A percentile compares a stretch with the other conserved stretches of the same genome.
Evolutionary conservation across 2,113 vertebrate genomes (phyloP).

Genomic region (Hemicordylus capensis): DNA sequence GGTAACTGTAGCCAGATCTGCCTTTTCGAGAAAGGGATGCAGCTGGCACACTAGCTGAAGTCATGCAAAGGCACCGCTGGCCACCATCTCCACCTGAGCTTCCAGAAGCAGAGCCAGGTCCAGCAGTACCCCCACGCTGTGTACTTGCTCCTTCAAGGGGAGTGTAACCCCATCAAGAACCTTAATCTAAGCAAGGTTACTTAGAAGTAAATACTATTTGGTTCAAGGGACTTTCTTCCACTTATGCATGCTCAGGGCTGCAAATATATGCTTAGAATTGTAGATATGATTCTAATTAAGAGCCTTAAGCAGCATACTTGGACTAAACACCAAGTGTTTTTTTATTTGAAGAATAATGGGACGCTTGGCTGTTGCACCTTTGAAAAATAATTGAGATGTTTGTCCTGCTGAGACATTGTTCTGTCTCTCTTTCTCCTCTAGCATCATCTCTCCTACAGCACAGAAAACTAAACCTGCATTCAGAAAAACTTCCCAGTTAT

Average conservation of each 20-base stretch:
- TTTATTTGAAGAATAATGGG: constrained; percentile 20
- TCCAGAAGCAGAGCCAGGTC: no score
- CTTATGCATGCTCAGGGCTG: not conserved
- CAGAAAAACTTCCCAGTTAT: not conserved
- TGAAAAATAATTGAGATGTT: not conserved
- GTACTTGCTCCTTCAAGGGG: no score
- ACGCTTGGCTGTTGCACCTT: not conserved
- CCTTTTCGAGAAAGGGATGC: no score
- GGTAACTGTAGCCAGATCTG: no score
- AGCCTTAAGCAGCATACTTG: not conserved
- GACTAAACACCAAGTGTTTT: constrained; percentile 29
- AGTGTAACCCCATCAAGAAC: no score
- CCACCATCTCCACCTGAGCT: no score
- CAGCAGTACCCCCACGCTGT: no score
- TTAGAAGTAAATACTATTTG: not conserved
- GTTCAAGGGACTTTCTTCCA: not conserved
- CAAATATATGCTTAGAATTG: no score
- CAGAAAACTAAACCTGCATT: not conserved
- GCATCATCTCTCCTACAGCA: not conserved
- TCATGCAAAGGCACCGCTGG: no score
- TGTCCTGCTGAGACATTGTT: constrained; percentile 43
- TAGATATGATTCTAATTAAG: constrained; percentile 38
- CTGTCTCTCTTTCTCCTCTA: not conserved
- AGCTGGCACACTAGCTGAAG: no score
- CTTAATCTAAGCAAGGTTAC: not conserved